Conservation (phyloP, 2,888 invertebrate genomes). For the Heliconius cydno region DNA sequence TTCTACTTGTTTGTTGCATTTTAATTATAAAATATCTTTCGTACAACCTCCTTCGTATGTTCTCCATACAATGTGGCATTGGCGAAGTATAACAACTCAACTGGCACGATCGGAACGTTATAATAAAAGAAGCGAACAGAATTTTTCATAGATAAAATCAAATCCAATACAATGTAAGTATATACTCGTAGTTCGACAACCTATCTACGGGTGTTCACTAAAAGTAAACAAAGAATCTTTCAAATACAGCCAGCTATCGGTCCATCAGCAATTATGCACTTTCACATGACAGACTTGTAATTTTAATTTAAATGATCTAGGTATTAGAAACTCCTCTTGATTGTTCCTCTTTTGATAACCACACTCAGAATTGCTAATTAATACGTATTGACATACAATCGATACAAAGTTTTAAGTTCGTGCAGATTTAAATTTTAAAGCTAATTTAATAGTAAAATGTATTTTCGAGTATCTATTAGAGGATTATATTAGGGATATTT, state of each 20-base stretch:
- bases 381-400: not conserved
- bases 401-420: not conserved
- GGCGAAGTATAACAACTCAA: too few relatives aligned
- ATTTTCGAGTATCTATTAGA: too few relatives aligned
- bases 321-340: not conserved
- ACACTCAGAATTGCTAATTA: not conserved
- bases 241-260: constrained; percentile 23
- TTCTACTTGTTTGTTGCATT: too few relatives aligned
- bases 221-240: constrained; percentile 27
- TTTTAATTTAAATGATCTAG: constrained; percentile 22
- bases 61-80: too few relatives aligned
- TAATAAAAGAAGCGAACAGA: not conserved
- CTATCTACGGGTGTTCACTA: not conserved
- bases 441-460: too few relatives aligned
- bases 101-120: too few relatives aligned
- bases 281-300: constrained; percentile 10
- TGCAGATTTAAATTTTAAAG: too few relatives aligned
- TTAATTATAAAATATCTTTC: too few relatives aligned
- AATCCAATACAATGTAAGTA: too few relatives aligned
- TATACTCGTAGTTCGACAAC: not conserved
- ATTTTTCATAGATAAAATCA: not conserved
- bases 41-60: too few relatives aligned
- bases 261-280: constrained; percentile 38
- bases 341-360: not conserved
- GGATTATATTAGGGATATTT: too few relatives aligned